Evolutionary conservation across 2,797 vertebrate species (phyloP), one percentile per base, ranked within the genome.

Genomic region (Corythornis leucogaster): DNA sequence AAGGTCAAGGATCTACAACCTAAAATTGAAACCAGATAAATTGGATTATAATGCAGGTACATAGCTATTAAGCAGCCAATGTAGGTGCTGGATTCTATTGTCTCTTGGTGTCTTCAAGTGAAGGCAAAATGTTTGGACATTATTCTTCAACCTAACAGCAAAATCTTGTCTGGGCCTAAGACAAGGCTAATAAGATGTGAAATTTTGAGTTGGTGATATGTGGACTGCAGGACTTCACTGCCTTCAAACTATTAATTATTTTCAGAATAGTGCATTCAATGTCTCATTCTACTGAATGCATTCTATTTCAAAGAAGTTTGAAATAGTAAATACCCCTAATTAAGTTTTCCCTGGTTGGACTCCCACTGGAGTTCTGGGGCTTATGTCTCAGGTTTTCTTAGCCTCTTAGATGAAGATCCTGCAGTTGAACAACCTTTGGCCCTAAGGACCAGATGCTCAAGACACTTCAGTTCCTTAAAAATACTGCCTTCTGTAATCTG

Each of bases 21-120:
- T 46, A 90, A 91, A 86, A 50, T 46, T 66, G 62, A 92, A 94
- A 66, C 73, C 69, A 91, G 91, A 87, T 89, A 91, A 92, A 81
- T 42, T 81, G 40, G 45, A 91, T 93, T 90, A 84, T 4, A 45
- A 24, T 12, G 21, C 0, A 7, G 7, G 50, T 84, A 43, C 64
- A 82, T 86, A 88, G 71, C 77, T 91, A 67, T 70, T 83, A 87
- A 94, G 43, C 25, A 91, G 71, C 3, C n/a, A 61, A 71, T 22
- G 26, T 42, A 90, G 71, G 80, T 93, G 51, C 64, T 75, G 74
- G 48, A 74, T 74, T 92, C 21, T 82, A 53, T 86, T 86, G 0
- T 30, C 46, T 71, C 75, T 77, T 77, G 50, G 45, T 80, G 64
- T 71, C 63, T 79, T 87, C 82, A 90, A 28, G 93, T 88, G 54